phyloP scores from a whole-genome alignment of 1,140 invertebrate species.

The Aradophagus sp. region DNA sequence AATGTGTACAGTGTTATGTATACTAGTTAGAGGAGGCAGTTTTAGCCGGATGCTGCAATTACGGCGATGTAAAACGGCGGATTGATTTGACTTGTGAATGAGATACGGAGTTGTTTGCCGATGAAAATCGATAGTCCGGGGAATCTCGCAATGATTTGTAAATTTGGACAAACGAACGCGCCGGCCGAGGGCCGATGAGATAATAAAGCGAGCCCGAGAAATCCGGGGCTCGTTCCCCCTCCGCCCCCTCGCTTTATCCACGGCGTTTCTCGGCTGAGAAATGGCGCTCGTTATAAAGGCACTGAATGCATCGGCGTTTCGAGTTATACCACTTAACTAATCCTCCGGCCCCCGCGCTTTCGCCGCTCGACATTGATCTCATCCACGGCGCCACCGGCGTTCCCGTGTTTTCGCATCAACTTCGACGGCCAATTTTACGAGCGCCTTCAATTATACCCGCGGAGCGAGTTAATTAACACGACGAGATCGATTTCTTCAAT shows the following conservation, averaged over 20 bases:
- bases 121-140: constrained; percentile 45
- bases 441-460: constrained; percentile 34
- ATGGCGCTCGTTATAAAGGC: constrained; percentile 60
- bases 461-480: constrained; percentile 41
- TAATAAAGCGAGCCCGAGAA: constrained; percentile 49
- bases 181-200: constrained; percentile 31
- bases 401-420: constrained; percentile 32
- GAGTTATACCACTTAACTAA: constrained; percentile 58
- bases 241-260: too few relatives aligned
- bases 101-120: neutral
- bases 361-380: constrained; percentile 44
- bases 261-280: constrained; percentile 58
- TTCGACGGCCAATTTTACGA: constrained; percentile 35
- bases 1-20: too few relatives aligned
- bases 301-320: constrained; percentile 60
- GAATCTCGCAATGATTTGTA: constrained; percentile 58
- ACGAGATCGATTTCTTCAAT: constrained; percentile 27
- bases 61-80: too few relatives aligned
- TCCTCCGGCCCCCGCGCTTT: constrained; percentile 50
- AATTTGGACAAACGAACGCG: constrained; percentile 61
- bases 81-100: neutral
- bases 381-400: constrained; percentile 24
- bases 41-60: too few relatives aligned
- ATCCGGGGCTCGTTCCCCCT: constrained; percentile 58
- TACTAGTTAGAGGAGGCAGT: too few relatives aligned